Base-by-base conservation (phyloP, 2,888 invertebrate species). In the Xylocampa areola region DNA sequence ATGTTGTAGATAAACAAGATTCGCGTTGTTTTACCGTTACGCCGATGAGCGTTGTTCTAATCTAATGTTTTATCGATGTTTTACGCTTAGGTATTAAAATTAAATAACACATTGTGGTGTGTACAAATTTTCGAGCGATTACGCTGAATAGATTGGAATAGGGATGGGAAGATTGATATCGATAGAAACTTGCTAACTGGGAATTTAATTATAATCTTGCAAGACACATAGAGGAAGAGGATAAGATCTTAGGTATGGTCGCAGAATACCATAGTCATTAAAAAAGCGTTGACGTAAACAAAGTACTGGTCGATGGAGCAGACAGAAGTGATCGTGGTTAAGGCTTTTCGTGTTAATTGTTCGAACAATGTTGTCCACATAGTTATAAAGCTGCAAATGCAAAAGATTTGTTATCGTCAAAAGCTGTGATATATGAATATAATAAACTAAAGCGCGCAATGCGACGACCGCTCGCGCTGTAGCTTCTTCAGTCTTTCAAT, bases 361-460 rank as follows among this genome's bases (percentile, higher is more conserved):
- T 93, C 92, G 93, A 90, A 92, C 81, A 85, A 90, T 92, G 86
- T 81, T 85, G 89, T 91, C 90, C 90, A 89, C 91, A 65, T 79
- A 84, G 84, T 66, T 76, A 63, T 86, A 82, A 90, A 92, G 91
- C 92, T 92, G 89, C 92, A 92, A 92, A 90, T 92, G 94, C 92
- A 93, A 93, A 92, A 92, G 91, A 92, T 93, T 92, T 91, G 92
- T 93, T 91, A 93, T 93, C 94, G 94, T 94, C 94, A 94, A 94
- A 94, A 93, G 93, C 94, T 94, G 94, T 94, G 94, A 94, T 94
- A 94, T 93, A 91, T 85, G 79, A 90, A 88, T 90, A 89, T 66
- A 89, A 85, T 88, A 88, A 90, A 90, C 84, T 86, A 85, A 87
- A 82, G 86, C 88, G 87, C 87, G 89, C 79, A 77, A 63, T 61